Conservation (phyloP, 2,797 vertebrate genomes). For the Cirrhinus molitorella region DNA sequence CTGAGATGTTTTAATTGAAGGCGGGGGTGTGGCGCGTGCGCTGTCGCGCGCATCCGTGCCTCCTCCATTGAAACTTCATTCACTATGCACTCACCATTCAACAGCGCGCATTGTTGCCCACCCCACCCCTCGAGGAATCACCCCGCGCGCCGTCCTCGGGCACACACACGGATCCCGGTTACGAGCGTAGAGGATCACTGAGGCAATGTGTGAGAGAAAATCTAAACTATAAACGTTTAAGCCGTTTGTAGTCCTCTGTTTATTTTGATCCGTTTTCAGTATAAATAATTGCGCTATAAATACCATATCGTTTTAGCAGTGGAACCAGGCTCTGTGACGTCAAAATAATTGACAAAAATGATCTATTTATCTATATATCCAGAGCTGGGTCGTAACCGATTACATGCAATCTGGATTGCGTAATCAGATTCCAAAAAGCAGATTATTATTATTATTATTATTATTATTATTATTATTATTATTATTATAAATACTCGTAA, state of each 20-base stretch:
- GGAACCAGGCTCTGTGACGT: not conserved
- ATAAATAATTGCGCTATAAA: not conserved
- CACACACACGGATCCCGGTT: not conserved
- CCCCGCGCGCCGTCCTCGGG: not conserved
- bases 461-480: too few relatives aligned
- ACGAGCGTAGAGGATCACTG: slow-evolving; percentile 2
- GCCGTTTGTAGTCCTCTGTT: not conserved
- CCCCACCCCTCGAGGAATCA: slow-evolving; percentile 63
- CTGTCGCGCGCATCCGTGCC: slow-evolving; percentile 68
- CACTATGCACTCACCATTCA: slow-evolving; percentile 56
- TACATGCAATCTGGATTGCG: too few relatives aligned
- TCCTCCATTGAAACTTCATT: slow-evolving; percentile 65
- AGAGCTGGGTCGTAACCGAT: too few relatives aligned
- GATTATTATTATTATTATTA: too few relatives aligned
- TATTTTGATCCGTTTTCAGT: not conserved
- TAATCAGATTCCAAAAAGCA: too few relatives aligned
- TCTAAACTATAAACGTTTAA: not conserved
- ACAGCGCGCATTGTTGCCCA: slow-evolving; percentile 48
- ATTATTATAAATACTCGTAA: too few relatives aligned
- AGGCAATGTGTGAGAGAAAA: not conserved
- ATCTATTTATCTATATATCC: too few relatives aligned
- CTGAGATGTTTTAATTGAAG: slow-evolving; percentile 76
- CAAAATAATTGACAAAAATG: too few relatives aligned
- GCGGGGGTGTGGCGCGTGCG: slow-evolving; percentile 67
- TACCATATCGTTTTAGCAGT: not conserved